A percentile compares a stretch with the other conserved stretches of the same genome.
phyloP scores from a whole-genome alignment of 2,888 invertebrate species.

The Allygus modestus region DNA sequence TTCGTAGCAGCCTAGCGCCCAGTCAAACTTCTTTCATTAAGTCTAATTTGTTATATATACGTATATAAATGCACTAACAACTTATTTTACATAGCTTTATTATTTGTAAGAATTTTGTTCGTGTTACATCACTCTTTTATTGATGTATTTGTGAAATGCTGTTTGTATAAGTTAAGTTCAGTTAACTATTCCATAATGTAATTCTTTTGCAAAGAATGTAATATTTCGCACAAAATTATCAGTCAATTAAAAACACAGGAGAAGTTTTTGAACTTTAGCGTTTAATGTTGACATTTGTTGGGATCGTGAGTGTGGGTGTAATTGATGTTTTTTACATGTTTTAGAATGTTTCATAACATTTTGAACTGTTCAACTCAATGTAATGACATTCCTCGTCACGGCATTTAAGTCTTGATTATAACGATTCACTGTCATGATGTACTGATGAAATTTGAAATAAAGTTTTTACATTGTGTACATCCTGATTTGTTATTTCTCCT shows the following conservation, averaged over 20 bases:
- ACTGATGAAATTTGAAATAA: slow-evolving; percentile 1
- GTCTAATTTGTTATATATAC: too few relatives aligned
- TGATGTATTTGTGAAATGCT: neutral
- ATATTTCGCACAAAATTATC: neutral
- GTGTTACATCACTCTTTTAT: neutral
- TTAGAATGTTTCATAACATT: neutral
- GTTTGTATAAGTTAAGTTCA: too few relatives aligned
- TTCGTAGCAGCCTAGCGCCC: too few relatives aligned
- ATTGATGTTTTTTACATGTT: slow-evolving; percentile 17
- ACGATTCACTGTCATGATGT: neutral
- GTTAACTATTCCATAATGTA: too few relatives aligned
- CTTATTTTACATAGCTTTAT: neutral
- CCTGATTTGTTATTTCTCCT: neutral
- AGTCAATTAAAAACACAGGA: slow-evolving; percentile 1
- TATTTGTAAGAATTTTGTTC: neutral
- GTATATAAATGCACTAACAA: neutral
- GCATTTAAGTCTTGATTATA: neutral
- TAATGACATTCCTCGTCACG: slow-evolving; percentile 5
- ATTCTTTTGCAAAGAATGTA: too few relatives aligned
- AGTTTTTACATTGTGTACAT: slow-evolving; percentile 23
- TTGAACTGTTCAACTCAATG: slow-evolving; percentile 1
- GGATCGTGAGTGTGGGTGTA: neutral
- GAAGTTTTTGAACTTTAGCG: neutral
- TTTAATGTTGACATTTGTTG: neutral
- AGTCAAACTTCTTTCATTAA: too few relatives aligned